Evolutionary conservation across 2,797 vertebrate genomes (phyloP).

Genomic region (Phyllotis vaccarum): DNA sequence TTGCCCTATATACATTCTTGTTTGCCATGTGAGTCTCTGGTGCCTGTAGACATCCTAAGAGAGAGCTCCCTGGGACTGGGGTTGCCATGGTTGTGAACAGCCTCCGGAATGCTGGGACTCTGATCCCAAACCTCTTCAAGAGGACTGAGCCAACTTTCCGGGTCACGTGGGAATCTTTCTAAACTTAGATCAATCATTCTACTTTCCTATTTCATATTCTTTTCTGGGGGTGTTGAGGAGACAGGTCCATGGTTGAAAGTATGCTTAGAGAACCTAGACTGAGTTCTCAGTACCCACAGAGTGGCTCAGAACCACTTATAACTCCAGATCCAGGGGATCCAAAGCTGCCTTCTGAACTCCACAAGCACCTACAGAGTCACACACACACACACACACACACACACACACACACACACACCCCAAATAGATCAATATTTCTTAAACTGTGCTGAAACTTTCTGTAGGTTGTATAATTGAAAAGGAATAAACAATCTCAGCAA

Average conservation of each 20-base stretch:
- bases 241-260: not conserved
- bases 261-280: not conserved
- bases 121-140: not conserved
- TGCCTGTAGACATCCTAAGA: too few species aligned
- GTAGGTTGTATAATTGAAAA: not conserved
- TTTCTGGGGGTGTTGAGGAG: not conserved
- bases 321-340: not conserved
- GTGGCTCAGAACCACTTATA: not conserved
- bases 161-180: not conserved
- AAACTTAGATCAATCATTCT: not conserved
- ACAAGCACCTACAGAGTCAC: not conserved
- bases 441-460: constrained; percentile 34
- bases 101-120: not conserved
- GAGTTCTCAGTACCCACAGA: not conserved
- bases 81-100: not conserved
- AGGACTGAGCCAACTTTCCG: too few species aligned
- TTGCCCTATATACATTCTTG: not conserved
- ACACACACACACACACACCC: not conserved
- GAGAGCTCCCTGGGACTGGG: too few species aligned
- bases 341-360: not conserved
- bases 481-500: constrained; percentile 15
- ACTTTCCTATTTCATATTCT: not conserved
- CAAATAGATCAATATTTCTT: not conserved
- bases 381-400: not conserved
- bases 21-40: not conserved